These are phyloP conservation scores for Hypselothyrea guttata DNA, from an alignment of 2,888 invertebrate species.

Conservation along the genomic window DNA sequence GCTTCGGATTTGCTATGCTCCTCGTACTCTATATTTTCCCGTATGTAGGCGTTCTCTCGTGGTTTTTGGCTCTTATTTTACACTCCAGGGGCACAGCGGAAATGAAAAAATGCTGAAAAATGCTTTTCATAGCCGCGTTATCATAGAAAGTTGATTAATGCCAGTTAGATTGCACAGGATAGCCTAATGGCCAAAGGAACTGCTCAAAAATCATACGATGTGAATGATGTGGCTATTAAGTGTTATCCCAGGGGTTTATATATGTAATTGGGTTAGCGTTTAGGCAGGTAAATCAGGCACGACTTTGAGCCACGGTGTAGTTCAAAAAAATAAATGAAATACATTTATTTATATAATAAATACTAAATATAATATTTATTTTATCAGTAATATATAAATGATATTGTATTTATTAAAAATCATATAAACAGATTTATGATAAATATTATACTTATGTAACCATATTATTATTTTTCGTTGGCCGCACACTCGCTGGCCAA, in stretches of 20 bases:
- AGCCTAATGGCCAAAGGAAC: constrained; percentile 18
- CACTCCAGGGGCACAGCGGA: constrained; percentile 29
- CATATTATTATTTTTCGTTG: too few species aligned
- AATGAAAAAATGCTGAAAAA: constrained; percentile 37
- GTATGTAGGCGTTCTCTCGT: constrained; percentile 29
- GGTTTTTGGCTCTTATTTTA: background rate
- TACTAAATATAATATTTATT: too few species aligned
- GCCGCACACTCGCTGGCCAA: too few species aligned
- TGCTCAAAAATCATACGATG: too few species aligned
- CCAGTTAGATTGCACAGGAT: constrained; percentile 42
- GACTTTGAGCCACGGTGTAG: background rate
- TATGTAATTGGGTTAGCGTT: constrained; percentile 2
- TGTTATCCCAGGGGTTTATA: background rate
- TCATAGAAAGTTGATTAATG: constrained; percentile 54
- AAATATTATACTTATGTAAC: too few species aligned
- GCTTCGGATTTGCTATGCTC: constrained; percentile 21
- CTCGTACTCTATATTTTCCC: background rate
- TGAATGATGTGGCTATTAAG: constrained; percentile 6
- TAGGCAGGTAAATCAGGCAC: background rate
- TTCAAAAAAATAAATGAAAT: background rate
- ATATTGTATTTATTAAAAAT: too few species aligned
- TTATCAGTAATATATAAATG: too few species aligned
- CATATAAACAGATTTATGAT: too few species aligned
- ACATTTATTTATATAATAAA: too few species aligned
- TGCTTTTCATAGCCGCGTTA: constrained; percentile 46